phyloP scores from a whole-genome alignment of 53 echinoderm and acorn worm genomes.

The Holothuria scabra region DNA sequence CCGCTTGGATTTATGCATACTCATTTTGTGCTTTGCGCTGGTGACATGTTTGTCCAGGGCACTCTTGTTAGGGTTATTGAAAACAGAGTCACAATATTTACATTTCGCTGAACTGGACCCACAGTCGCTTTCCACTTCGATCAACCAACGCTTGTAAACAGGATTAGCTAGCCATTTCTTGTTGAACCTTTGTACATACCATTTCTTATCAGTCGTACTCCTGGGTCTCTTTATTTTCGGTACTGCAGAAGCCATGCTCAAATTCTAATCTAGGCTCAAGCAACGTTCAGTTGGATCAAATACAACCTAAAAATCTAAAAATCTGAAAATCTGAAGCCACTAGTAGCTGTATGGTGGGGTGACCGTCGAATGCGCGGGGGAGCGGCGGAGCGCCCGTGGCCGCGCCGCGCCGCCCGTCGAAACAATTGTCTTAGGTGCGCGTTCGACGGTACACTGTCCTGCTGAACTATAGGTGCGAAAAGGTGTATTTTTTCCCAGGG shows the following conservation, averaged over 20 bases:
- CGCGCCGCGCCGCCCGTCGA: too few species aligned
- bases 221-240: not conserved
- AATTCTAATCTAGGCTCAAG: too few species aligned
- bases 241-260: not conserved
- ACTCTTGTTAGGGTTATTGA: not conserved
- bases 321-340: too few species aligned
- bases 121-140: not conserved
- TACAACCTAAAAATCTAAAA: too few species aligned
- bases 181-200: slow-evolving; percentile 2
- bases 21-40: not conserved
- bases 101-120: not conserved
- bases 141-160: not conserved
- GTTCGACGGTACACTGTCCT: too few species aligned
- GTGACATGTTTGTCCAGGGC: not conserved
- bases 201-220: not conserved
- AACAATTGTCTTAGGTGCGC: too few species aligned
- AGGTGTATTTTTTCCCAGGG: too few species aligned
- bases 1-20: not conserved
- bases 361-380: too few species aligned
- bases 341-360: too few species aligned
- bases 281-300: too few species aligned
- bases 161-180: slow-evolving; percentile 19
- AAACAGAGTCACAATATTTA: not conserved
- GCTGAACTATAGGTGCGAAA: too few species aligned
- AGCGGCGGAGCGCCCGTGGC: too few species aligned